Evolutionary conservation across 2,113 vertebrate species (phyloP), one percentile per base, ranked within the genome.

Genomic region (Sturnus vulgaris): DNA sequence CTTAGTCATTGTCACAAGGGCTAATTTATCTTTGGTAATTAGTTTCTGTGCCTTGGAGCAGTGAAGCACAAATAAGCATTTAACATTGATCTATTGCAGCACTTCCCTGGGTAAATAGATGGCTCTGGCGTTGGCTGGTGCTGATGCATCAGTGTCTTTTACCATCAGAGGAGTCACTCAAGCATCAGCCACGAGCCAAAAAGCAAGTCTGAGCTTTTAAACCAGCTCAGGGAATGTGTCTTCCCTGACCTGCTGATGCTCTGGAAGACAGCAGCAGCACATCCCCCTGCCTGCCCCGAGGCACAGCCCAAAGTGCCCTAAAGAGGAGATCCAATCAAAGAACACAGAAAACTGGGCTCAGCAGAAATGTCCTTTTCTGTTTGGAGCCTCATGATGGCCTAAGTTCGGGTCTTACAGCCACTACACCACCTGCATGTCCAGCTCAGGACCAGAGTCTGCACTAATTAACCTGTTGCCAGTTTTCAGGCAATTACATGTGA

Each of bases 11-110:
- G 87, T 95, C 95, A 90, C 80, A 61, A 63, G 86, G 88, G 91
- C 86, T 95, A 97, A 97, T 96, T 96, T 82, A 85, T 96, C 94
- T 93, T 72, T 85, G 52, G 80, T 94, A 97, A 97, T 97, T 97
- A 95, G 95, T 90, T 95, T 95, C 90, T 83, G 83, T 95, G 93
- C 93, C 88, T 97, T 12, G 86, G 80, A 94, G 91, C 92, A 91
- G 60, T 47, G 92, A 88, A 93, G 96, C 60, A 22, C 86, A 95
- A 96, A 95, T 92, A 92, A 94, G 86, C 70, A 63, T 91, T 96
- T 96, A 94, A 76, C 93, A 80, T 83, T 85, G 94, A 96, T 95
- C 86, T 95, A 96, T 95, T 92, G 75, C 92, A 90, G 86, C 88
- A 80, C 93, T 96, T 97, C 71, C 68, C 92, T 61, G 82, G 70